Evolutionary conservation across 2,888 invertebrate genomes (phyloP).

Genomic region (Dynastes tityus): DNA sequence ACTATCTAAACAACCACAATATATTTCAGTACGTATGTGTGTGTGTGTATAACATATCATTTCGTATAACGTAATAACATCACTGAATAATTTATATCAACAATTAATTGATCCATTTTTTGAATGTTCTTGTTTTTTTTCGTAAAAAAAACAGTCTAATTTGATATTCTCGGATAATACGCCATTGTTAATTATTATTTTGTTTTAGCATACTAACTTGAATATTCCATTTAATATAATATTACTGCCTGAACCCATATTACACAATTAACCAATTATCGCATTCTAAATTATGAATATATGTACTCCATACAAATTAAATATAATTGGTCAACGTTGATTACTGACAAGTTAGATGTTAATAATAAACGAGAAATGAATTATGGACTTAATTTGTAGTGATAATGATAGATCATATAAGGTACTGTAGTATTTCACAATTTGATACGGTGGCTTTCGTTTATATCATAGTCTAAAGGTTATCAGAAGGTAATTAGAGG

Average conservation of each 20-base stretch:
- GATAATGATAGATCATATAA: not conserved
- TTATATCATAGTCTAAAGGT: not conserved
- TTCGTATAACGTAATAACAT: too few species aligned
- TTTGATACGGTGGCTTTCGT: not conserved
- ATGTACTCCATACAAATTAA: not conserved
- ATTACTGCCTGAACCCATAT: not conserved
- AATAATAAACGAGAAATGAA: slow-evolving; percentile 13
- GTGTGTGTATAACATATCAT: too few species aligned
- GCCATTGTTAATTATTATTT: slow-evolving; percentile 2
- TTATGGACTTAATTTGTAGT: slow-evolving; percentile 2
- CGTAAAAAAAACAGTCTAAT: too few species aligned
- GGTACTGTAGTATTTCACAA: not conserved
- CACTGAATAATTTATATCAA: too few species aligned
- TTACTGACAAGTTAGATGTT: slow-evolving; percentile 14
- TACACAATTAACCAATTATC: slow-evolving; percentile 21
- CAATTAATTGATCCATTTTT: too few species aligned
- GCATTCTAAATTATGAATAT: slow-evolving; percentile 11
- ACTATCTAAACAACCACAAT: too few species aligned
- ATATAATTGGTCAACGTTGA: slow-evolving; percentile 12
- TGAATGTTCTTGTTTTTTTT: too few species aligned
- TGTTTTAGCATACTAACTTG: not conserved
- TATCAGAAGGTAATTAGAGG: not conserved
- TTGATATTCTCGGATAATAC: too few species aligned
- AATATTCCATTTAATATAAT: too few species aligned
- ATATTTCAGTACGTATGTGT: too few species aligned